Conservation (phyloP, 2,113 vertebrate species). For the Phaetusa simplex region DNA sequence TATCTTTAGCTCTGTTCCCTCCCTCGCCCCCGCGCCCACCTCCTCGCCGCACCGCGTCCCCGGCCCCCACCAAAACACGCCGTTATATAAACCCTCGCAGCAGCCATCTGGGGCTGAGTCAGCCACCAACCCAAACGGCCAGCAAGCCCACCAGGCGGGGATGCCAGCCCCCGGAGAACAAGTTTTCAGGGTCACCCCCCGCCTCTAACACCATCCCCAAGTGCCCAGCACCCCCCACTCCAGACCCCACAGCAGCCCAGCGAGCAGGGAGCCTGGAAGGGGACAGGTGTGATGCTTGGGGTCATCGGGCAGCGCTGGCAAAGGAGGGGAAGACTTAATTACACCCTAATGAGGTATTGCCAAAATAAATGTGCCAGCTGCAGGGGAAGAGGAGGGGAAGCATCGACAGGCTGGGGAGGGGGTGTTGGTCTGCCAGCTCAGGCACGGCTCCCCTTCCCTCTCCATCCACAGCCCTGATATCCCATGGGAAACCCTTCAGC, state of each 20-base stretch:
- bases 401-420: not conserved
- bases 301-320: not conserved
- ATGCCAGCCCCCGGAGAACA: not conserved
- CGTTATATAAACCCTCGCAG: constrained; percentile 14
- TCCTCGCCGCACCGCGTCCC: constrained; percentile 43
- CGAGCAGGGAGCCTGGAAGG: not conserved
- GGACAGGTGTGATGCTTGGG: not conserved
- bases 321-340: not conserved
- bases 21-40: constrained; percentile 57
- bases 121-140: constrained; percentile 33
- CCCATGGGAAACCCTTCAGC: not conserved
- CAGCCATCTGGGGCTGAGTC: constrained; percentile 62
- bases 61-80: constrained; percentile 56
- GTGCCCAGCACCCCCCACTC: fast-evolving
- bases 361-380: not conserved
- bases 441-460: not conserved
- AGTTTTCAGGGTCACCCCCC: not conserved
- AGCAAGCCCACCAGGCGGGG: not conserved
- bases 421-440: not conserved
- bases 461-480: not conserved
- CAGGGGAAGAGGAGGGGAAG: not conserved
- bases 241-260: fast-evolving
- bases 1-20: constrained; percentile 69
- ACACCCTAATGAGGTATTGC: not conserved
- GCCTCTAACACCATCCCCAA: fast-evolving